Conservation (phyloP, 2,888 invertebrate genomes). For the Pachycephus smyrnensis region DNA sequence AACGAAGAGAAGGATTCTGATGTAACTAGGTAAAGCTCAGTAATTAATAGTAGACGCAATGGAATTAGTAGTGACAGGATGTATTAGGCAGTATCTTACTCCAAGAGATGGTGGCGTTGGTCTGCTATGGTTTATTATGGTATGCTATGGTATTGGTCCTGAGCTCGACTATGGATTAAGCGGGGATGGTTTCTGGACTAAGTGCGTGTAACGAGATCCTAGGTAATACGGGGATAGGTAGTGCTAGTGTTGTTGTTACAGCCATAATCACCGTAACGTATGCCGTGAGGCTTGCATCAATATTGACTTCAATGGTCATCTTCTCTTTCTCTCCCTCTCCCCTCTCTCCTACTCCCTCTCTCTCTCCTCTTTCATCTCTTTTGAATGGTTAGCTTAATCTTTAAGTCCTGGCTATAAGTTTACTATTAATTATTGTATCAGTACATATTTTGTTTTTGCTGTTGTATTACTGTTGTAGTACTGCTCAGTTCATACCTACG, state of each 20-base stretch:
- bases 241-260: constrained; percentile 43
- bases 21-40: not conserved
- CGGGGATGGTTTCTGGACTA: constrained; percentile 18
- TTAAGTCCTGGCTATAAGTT: not conserved
- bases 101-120: not conserved
- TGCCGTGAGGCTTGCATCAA: constrained; percentile 53
- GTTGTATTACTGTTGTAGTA: too few species aligned
- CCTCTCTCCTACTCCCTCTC: not conserved
- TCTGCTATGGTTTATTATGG: not conserved
- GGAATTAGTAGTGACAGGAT: not conserved
- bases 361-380: not conserved
- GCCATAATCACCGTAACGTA: constrained; percentile 55
- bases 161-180: not conserved
- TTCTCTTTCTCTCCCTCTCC: constrained; percentile 2
- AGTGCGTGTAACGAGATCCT: constrained; percentile 51
- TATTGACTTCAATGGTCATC: constrained; percentile 48
- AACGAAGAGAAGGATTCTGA: not conserved
- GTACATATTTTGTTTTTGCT: not conserved
- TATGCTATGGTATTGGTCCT: not conserved
- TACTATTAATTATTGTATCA: not conserved
- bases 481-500: too few species aligned
- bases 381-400: not conserved
- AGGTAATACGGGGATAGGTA: constrained; percentile 35
- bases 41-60: not conserved
- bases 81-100: not conserved